These are phyloP conservation scores for Glaucomys volans DNA, from an alignment of 2,113 vertebrate genomes.

Conservation along the genomic window DNA sequence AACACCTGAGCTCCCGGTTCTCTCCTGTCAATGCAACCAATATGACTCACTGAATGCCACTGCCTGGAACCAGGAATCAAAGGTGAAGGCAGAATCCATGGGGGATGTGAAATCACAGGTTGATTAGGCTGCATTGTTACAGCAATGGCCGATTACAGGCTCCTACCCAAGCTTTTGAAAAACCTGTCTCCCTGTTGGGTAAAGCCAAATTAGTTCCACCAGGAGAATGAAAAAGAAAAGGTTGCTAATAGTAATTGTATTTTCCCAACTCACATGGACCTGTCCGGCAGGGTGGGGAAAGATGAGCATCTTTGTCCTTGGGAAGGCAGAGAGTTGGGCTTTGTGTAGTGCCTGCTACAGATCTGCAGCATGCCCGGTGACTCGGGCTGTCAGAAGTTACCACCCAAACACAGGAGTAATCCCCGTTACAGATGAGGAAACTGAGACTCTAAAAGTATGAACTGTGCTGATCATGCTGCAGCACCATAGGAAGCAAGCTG, in stretches of 20 bases:
- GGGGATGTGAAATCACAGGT: not conserved
- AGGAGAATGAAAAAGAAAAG: not conserved
- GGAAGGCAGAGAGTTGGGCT: fast-evolving
- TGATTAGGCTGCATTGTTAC: not conserved
- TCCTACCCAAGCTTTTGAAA: not conserved
- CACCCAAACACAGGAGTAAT: not conserved
- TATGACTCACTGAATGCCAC: not conserved
- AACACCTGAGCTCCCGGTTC: not conserved
- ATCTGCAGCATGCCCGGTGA: fast-evolving
- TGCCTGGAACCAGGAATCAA: constrained; percentile 33
- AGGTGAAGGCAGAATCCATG: not conserved
- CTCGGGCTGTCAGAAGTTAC: not conserved
- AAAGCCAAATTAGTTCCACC: not conserved
- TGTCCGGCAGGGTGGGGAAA: not conserved
- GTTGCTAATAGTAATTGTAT: not conserved
- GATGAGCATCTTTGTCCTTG: fast-evolving
- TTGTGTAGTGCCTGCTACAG: fast-evolving
- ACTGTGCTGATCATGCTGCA: fast-evolving
- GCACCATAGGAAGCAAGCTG: fast-evolving
- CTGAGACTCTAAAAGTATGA: not conserved
- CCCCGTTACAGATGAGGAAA: not conserved
- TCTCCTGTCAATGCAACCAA: constrained; percentile 45
- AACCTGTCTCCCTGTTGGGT: not conserved
- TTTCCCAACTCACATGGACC: not conserved
- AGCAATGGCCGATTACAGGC: constrained; percentile 38